These are phyloP conservation scores for Galerucella calmariensis DNA, from an alignment of 2,888 invertebrate genomes.

Conservation along the genomic window DNA sequence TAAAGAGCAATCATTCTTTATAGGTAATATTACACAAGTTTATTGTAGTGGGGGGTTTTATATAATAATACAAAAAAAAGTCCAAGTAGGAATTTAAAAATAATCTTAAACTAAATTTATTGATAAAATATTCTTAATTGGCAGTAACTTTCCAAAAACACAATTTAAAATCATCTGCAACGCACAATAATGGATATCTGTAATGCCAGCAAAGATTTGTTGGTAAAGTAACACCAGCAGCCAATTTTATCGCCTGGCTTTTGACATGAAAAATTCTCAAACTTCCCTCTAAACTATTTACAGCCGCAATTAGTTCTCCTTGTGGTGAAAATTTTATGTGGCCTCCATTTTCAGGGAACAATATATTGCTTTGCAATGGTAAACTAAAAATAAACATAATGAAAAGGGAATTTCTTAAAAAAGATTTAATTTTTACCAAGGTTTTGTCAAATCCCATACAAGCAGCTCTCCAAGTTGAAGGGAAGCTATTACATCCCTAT, in stretches of 20 bases:
- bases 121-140: slow-evolving; percentile 2
- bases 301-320: slow-evolving; percentile 74
- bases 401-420: neutral
- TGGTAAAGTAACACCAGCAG: slow-evolving; percentile 67
- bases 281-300: slow-evolving; percentile 74
- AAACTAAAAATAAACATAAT: slow-evolving; percentile 64
- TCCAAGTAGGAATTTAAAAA: neutral
- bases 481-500: slow-evolving; percentile 72
- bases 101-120: neutral
- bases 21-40: neutral
- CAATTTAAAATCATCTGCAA: slow-evolving; percentile 71
- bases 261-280: slow-evolving; percentile 73
- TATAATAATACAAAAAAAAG: neutral
- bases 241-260: slow-evolving; percentile 69
- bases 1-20: slow-evolving; percentile 2
- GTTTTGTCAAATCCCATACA: slow-evolving; percentile 75
- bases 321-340: slow-evolving; percentile 72
- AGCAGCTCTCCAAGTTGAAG: slow-evolving; percentile 75
- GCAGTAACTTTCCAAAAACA: slow-evolving; percentile 69
- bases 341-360: slow-evolving; percentile 74
- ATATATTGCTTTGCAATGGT: slow-evolving; percentile 70
- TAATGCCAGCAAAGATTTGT: slow-evolving; percentile 75
- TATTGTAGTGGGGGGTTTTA: neutral
- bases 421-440: slow-evolving; percentile 66
- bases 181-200: slow-evolving; percentile 70